Base-by-base conservation (phyloP, 2,797 vertebrate species). In the Nannoperca obscura region DNA sequence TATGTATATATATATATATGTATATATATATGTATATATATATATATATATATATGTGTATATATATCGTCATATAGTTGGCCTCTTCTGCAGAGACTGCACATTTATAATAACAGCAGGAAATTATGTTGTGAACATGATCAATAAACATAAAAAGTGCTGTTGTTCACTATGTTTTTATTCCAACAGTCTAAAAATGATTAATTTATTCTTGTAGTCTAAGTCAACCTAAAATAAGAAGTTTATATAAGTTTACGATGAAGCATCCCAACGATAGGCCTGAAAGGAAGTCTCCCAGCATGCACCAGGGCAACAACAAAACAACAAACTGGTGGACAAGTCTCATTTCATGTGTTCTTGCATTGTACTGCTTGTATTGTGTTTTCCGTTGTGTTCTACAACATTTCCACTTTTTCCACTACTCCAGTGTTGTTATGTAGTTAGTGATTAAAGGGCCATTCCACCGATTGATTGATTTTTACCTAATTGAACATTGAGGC, bases 211-310 rank as follows among this genome's bases (percentile, higher is more conserved):
- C 3, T 58, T 71, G 50, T 1, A 52, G 14, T 20, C 8, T 63
- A 12, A 57, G 0, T 50, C 14, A 55, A 15, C 1, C 12, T 32
- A 2, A 78, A 68, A 53, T 58, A 10, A 44, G 19, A 24, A 6
- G 10, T 32, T 57, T 84, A 13, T 0, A 7, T 30, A 9, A 32
- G 46, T 61, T 68, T 52, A 19, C 24, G 3, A 0, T 7, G 20
- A 47, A 27, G n/a, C 40, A 42, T 17, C 57, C 52, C 14, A 12
- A 52, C 0, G 7, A 0, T 19, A 5, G 54, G 34, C 19, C 32
- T 46, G 49, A 64, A 36, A 15, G 46, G 46, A 46, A 34, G 44
- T 13, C 9, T 78, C 54, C 68, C 74, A 66, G 64, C 75, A 75
- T 66, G 54, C 71, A 73, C 13, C 3, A 2, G 24, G 22, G 24